Percentiles rank a stretch among this genome's conserved stretches.
Evolutionary conservation across 2,888 invertebrate species (phyloP).

Genomic region (Orthosia gracilis): DNA sequence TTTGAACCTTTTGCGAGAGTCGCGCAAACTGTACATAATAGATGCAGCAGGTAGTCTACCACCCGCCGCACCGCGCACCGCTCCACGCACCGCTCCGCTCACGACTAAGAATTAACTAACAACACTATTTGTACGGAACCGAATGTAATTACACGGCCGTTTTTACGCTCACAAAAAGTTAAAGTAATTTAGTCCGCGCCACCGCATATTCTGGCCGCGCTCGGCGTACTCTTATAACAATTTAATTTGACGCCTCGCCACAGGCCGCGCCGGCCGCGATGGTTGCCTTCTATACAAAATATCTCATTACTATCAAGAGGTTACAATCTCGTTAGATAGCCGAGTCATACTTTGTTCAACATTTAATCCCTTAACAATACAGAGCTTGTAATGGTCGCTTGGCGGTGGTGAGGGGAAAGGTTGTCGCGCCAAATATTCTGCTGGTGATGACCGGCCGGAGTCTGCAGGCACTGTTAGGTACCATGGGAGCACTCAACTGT

Average conservation of each 20-base stretch:
- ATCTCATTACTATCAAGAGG: constrained; percentile 57
- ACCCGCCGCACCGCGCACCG: background rate
- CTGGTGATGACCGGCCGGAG: too few species aligned
- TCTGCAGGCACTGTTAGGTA: too few species aligned
- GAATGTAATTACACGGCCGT: constrained; percentile 39
- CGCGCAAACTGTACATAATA: constrained; percentile 69
- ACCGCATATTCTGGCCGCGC: background rate
- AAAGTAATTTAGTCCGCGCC: constrained; percentile 12
- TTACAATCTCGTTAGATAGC: constrained; percentile 38
- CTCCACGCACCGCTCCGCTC: constrained; percentile 21
- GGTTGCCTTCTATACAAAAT: constrained; percentile 42
- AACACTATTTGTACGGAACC: constrained; percentile 47
- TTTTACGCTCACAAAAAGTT: constrained; percentile 33
- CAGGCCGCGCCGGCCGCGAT: background rate
- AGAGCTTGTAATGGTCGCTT: background rate
- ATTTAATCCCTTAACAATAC: constrained; percentile 25
- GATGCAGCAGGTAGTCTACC: constrained; percentile 50
- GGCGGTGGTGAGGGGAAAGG: too few species aligned
- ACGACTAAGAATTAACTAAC: constrained; percentile 17
- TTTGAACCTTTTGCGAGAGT: constrained; percentile 77
- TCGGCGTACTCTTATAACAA: constrained; percentile 35
- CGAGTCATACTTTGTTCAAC: constrained; percentile 32
- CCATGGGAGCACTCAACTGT: background rate
- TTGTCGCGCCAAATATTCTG: too few species aligned
- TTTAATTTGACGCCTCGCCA: constrained; percentile 33